Evolutionary conservation across 2,888 invertebrate genomes (phyloP).

Genomic region (Anorthoa munda): DNA sequence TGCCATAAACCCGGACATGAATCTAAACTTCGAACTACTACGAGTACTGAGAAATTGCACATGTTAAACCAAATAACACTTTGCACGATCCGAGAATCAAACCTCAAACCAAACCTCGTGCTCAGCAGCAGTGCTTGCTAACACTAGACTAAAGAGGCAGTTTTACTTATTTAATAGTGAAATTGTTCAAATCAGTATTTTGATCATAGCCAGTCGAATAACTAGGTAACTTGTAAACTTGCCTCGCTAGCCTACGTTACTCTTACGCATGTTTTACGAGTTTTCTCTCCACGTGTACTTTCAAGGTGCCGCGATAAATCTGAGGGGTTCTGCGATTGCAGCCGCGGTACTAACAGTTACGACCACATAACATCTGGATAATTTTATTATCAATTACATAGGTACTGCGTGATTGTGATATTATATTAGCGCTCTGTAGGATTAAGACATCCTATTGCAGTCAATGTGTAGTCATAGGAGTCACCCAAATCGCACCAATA

Average conservation of each 20-base stretch:
- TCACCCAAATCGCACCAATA: too few relatives aligned
- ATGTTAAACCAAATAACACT: not conserved
- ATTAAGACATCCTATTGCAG: too few relatives aligned
- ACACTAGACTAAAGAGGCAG: too few relatives aligned
- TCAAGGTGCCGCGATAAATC: constrained; percentile 51
- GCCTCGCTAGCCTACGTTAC: constrained; percentile 11
- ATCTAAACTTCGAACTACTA: too few relatives aligned
- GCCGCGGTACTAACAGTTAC: constrained; percentile 35
- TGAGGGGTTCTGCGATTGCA: constrained; percentile 31
- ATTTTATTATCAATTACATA: constrained; percentile 18
- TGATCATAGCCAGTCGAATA: too few relatives aligned
- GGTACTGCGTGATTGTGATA: not conserved
- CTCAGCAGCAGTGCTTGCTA: too few relatives aligned
- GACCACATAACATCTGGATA: constrained; percentile 37
- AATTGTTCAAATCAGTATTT: not conserved
- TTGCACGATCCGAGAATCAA: not conserved
- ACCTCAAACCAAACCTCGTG: too few relatives aligned
- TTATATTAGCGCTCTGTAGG: too few relatives aligned
- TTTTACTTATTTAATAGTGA: not conserved
- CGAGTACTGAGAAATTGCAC: too few relatives aligned
- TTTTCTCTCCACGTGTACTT: constrained; percentile 40
- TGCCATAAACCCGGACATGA: too few relatives aligned
- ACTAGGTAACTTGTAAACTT: constrained; percentile 1
- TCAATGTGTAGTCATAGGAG: too few relatives aligned
- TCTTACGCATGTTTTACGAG: constrained; percentile 36